Percentiles rank a stretch among this genome's conserved stretches.
Evolutionary conservation across 2,888 invertebrate species (phyloP).

Genomic region (Oscheius sp.): DNA sequence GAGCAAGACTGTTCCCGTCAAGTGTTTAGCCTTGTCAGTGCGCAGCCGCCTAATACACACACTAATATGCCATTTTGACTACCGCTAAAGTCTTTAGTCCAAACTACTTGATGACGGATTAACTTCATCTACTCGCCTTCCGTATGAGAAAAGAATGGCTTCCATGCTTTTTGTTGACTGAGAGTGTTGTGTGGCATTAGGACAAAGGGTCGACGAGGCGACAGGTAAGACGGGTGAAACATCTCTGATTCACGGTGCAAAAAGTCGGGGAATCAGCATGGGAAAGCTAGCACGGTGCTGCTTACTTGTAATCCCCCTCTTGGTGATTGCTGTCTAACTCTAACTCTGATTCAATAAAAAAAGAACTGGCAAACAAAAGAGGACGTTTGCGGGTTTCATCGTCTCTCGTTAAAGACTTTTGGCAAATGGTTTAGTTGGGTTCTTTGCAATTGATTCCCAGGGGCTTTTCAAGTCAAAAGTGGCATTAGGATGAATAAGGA

Average conservation of each 20-base stretch:
- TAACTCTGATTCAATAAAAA: too few relatives aligned
- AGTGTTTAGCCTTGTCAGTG: slow-evolving; percentile 33
- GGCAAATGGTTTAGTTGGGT: slow-evolving; percentile 20
- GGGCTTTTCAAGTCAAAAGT: slow-evolving; percentile 3
- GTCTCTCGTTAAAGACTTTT: slow-evolving; percentile 9
- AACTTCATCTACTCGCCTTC: slow-evolving; percentile 8
- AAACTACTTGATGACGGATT: slow-evolving; percentile 10
- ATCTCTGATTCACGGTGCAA: not conserved
- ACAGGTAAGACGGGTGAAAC: not conserved
- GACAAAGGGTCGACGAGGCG: not conserved
- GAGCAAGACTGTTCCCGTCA: slow-evolving; percentile 33
- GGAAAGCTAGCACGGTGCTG: not conserved
- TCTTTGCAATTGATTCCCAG: too few relatives aligned
- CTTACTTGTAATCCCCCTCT: too few relatives aligned
- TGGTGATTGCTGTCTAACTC: too few relatives aligned
- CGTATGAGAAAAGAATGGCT: not conserved
- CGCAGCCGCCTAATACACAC: slow-evolving; percentile 30
- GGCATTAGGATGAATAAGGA: not conserved
- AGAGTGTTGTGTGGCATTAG: too few relatives aligned
- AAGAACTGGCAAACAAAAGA: slow-evolving; percentile 13
- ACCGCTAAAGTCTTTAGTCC: slow-evolving; percentile 20
- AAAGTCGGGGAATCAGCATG: not conserved
- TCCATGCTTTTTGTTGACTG: too few relatives aligned
- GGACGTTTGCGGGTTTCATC: not conserved
- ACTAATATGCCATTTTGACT: slow-evolving; percentile 31